Evolutionary conservation across 1,140 invertebrate species (phyloP).

Genomic region (Cotesia chilonis): DNA sequence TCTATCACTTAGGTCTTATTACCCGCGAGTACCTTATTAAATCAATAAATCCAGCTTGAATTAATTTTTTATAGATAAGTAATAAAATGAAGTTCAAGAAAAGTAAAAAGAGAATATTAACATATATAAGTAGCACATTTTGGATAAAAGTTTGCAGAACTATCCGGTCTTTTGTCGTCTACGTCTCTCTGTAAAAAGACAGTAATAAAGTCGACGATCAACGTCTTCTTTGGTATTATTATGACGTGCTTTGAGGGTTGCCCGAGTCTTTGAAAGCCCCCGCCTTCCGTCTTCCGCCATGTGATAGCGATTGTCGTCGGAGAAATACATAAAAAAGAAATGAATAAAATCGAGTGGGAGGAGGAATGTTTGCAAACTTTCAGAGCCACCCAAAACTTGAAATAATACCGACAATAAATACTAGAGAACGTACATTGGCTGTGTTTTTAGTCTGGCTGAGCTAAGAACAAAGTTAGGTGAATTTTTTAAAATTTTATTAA

Average conservation of each 20-base stretch:
- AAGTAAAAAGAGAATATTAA: neutral
- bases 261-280: neutral
- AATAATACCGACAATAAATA: slow-evolving; percentile 7
- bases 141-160: too few species aligned
- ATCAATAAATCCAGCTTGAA: too few species aligned
- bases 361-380: slow-evolving; percentile 15
- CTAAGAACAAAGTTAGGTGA: too few species aligned
- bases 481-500: too few species aligned
- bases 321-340: neutral
- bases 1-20: too few species aligned
- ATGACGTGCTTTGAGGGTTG: slow-evolving; percentile 14
- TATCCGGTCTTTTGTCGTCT: slow-evolving; percentile 2
- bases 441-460: neutral
- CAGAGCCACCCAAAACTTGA: neutral
- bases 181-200: neutral
- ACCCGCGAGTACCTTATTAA: too few species aligned
- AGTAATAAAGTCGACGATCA: slow-evolving; percentile 23
- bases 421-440: neutral
- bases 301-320: neutral
- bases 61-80: too few species aligned
- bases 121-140: neutral
- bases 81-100: too few species aligned
- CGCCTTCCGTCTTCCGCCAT: neutral
- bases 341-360: neutral
- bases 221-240: neutral